Conservation (phyloP, 2,797 vertebrate genomes). For the Pangasius larnaudii region DNA sequence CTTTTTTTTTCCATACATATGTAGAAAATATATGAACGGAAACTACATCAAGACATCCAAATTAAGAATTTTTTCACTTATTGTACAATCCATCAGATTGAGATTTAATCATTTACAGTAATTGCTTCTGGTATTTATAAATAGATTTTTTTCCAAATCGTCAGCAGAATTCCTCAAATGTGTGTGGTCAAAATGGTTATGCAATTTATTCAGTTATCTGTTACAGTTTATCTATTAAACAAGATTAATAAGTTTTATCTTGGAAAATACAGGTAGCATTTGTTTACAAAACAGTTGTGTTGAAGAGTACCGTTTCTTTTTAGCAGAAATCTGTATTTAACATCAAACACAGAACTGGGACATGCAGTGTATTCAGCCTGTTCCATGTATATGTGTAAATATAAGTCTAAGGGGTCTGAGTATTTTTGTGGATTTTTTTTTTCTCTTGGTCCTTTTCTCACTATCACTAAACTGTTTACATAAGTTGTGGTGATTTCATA, state of each 20-base stretch:
- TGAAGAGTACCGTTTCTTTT: slow-evolving; percentile 69
- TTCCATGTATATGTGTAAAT: slow-evolving; percentile 70
- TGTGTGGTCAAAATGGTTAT: slow-evolving; percentile 46
- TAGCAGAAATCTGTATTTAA: slow-evolving; percentile 73
- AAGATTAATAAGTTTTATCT: slow-evolving; percentile 64
- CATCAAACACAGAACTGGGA: slow-evolving; percentile 72
- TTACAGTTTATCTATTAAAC: slow-evolving; percentile 63
- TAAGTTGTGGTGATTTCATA: slow-evolving; percentile 3
- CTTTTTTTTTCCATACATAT: neutral
- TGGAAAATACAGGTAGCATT: slow-evolving; percentile 58
- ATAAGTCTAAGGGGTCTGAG: slow-evolving; percentile 59
- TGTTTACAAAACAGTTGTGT: slow-evolving; percentile 73
- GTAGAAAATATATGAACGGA: neutral
- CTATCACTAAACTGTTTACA: slow-evolving; percentile 33
- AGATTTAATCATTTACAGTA: neutral
- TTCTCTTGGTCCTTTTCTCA: slow-evolving; percentile 18
- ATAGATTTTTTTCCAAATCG: neutral
- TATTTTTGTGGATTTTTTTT: slow-evolving; percentile 65
- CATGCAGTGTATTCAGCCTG: slow-evolving; percentile 65
- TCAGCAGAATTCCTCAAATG: neutral
- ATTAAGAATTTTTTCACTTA: neutral
- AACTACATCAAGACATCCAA: neutral
- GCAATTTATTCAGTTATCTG: slow-evolving; percentile 55
- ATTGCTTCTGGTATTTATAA: slow-evolving; percentile 1
- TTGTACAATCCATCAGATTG: neutral